phyloP scores from a whole-genome alignment of 2,888 invertebrate genomes.

The Buathra laborator region DNA sequence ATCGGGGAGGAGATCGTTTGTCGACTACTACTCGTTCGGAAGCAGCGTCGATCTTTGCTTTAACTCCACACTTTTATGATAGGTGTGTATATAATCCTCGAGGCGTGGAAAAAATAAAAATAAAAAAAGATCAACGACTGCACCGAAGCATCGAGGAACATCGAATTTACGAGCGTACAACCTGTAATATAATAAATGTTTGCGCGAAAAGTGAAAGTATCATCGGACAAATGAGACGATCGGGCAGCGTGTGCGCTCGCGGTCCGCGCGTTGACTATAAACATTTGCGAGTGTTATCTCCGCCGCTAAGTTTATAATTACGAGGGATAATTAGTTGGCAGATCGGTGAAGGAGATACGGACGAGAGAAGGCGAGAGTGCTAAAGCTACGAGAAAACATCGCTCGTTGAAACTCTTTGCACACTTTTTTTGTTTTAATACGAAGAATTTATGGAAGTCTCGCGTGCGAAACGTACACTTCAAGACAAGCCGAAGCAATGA shows the following conservation, averaged over 20 bases:
- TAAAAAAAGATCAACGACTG: constrained; percentile 18
- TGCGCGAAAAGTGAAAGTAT: constrained; percentile 71
- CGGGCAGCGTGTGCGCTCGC: not conserved
- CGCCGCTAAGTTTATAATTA: constrained; percentile 51
- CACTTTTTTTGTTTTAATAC: not conserved
- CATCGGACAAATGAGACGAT: constrained; percentile 42
- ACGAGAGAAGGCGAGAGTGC: constrained; percentile 32
- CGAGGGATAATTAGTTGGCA: constrained; percentile 47
- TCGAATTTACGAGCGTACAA: constrained; percentile 47
- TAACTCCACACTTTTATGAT: constrained; percentile 2
- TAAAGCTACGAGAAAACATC: not conserved
- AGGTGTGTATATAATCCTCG: constrained; percentile 10
- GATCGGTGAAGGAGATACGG: constrained; percentile 34
- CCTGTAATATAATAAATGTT: constrained; percentile 44
- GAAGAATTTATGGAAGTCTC: not conserved
- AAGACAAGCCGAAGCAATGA: not conserved
- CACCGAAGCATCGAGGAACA: constrained; percentile 13
- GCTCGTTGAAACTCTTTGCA: not conserved
- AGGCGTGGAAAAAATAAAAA: not conserved
- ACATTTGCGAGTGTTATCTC: constrained; percentile 65
- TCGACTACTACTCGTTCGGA: constrained; percentile 2
- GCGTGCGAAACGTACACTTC: not conserved
- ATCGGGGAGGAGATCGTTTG: constrained; percentile 12
- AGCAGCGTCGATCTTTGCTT: not conserved
- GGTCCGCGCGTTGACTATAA: constrained; percentile 63